Evolutionary conservation across 1,140 invertebrate genomes (phyloP).

Genomic region (Caenorhabditis inopinata): DNA sequence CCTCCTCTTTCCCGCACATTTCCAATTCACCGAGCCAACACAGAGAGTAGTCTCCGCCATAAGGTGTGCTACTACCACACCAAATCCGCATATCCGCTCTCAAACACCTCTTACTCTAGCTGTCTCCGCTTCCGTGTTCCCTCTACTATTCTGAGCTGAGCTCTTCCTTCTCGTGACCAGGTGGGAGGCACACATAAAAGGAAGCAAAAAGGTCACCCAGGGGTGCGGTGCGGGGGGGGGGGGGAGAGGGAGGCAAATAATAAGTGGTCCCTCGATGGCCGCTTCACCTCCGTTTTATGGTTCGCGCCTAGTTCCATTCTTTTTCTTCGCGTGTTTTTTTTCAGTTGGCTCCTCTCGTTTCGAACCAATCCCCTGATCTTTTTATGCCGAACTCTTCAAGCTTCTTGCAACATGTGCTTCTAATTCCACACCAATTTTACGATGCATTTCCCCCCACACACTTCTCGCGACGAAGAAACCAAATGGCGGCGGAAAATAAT

Average conservation of each 20-base stretch:
- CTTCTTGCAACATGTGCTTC: slow-evolving; percentile 28
- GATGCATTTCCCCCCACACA: neutral
- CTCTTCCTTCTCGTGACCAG: slow-evolving; percentile 18
- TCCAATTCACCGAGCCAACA: neutral
- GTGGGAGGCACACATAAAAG: slow-evolving; percentile 12
- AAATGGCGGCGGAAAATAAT: slow-evolving; percentile 12
- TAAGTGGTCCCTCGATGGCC: neutral
- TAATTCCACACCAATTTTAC: slow-evolving; percentile 29
- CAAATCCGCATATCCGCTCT: neutral
- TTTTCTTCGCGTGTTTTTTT: neutral
- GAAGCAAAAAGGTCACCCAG: slow-evolving; percentile 11
- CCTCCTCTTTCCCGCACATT: neutral
- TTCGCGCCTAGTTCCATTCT: neutral
- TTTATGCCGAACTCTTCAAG: neutral
- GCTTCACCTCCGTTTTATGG: neutral
- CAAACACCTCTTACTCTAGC: slow-evolving; percentile 5
- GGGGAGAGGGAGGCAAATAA: no score
- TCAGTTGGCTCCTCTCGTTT: neutral
- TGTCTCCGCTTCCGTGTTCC: neutral
- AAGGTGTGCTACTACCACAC: slow-evolving; percentile 1
- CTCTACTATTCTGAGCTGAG: neutral
- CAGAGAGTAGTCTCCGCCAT: neutral
- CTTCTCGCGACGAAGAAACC: neutral
- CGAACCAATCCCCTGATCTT: no score
- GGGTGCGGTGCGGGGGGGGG: no score